phyloP scores from a whole-genome alignment of 2,113 vertebrate species.

The Gallinago undulata region DNA sequence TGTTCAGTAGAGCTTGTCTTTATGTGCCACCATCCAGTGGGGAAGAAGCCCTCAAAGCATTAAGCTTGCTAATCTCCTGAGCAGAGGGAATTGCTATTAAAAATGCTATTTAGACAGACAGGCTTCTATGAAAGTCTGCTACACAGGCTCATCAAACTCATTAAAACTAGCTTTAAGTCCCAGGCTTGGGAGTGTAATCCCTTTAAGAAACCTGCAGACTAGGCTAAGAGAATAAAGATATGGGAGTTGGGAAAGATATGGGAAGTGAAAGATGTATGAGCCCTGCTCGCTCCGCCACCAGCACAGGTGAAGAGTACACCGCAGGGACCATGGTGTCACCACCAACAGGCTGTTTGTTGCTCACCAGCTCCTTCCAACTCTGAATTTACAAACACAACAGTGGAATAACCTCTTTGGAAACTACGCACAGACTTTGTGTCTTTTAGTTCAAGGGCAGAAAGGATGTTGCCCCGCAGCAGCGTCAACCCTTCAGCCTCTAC shows the following conservation, averaged over 20 bases:
- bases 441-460: not conserved
- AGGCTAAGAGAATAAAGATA: not conserved
- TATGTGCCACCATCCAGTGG: not conserved
- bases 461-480: not conserved
- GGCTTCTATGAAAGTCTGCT: constrained; percentile 27
- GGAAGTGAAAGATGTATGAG: not conserved
- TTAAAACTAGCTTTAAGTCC: constrained; percentile 51
- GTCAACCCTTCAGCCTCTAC: not conserved
- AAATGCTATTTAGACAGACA: constrained; percentile 19
- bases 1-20: not conserved
- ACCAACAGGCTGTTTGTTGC: too few species aligned
- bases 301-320: not conserved
- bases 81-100: constrained; percentile 31
- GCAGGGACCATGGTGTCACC: not conserved
- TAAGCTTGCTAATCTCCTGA: not conserved
- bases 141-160: constrained; percentile 51
- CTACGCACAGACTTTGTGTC: too few species aligned
- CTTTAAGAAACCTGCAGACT: constrained; percentile 24
- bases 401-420: not conserved
- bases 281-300: fast-evolving
- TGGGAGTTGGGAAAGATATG: fast-evolving
- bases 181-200: constrained; percentile 44
- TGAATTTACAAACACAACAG: not conserved
- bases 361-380: not conserved
- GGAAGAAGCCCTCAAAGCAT: not conserved